phyloP scores from a whole-genome alignment of 2,797 vertebrate species.

The Cheracebus regulus region DNA sequence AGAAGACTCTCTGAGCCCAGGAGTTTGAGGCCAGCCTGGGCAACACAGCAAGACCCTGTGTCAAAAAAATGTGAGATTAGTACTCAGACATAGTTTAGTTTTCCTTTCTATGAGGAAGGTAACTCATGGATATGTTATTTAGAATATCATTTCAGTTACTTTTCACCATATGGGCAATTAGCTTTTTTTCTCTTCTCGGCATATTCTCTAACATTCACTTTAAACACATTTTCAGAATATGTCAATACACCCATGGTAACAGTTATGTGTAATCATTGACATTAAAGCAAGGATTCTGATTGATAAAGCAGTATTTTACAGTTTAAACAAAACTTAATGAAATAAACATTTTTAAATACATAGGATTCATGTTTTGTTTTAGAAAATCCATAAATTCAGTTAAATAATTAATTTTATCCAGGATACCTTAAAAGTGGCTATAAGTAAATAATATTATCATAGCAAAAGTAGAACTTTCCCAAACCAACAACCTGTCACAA shows the following conservation, averaged over 20 bases:
- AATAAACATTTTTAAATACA: background rate
- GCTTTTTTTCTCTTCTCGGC: background rate
- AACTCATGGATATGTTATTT: background rate
- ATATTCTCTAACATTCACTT: background rate
- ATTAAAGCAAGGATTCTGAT: background rate
- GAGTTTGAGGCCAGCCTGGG: background rate
- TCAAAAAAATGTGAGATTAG: background rate
- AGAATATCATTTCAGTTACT: background rate
- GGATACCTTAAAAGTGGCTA: background rate
- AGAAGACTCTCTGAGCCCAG: background rate
- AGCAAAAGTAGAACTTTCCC: background rate
- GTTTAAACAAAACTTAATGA: background rate
- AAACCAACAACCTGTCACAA: background rate
- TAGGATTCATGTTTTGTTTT: background rate
- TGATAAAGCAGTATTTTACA: background rate
- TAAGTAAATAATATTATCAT: background rate
- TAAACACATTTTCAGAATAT: background rate
- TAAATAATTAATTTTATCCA: background rate
- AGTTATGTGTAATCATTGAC: background rate
- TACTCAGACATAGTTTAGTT: background rate
- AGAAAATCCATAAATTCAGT: background rate
- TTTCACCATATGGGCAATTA: background rate
- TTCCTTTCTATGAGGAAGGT: slow-evolving; percentile 16
- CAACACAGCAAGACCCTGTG: background rate
- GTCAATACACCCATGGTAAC: background rate